Percentiles rank a stretch among this genome's conserved stretches.
Evolutionary conservation across 2,113 vertebrate species (phyloP).

Genomic region (Gnathonemus longibarbis): DNA sequence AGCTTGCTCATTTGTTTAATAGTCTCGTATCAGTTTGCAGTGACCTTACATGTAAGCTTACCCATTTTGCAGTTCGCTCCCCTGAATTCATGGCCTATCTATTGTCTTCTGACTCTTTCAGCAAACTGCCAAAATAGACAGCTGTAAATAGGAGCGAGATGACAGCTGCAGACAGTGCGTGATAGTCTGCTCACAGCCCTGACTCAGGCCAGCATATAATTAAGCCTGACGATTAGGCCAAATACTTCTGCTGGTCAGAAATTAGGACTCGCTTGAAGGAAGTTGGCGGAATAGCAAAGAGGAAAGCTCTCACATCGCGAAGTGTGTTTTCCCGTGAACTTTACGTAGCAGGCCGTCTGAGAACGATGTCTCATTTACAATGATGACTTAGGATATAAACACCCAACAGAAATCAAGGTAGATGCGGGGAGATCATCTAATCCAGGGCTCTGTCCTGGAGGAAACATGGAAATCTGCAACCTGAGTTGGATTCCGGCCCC

Average conservation of each 20-base stretch:
- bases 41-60: constrained; percentile 51
- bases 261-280: background rate
- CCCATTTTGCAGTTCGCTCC: constrained; percentile 29
- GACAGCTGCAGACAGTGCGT: constrained; percentile 82
- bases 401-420: background rate
- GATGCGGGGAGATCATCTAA: background rate
- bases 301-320: background rate
- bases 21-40: constrained; percentile 31
- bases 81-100: constrained; percentile 47
- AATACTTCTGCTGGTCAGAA: background rate
- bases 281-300: background rate
- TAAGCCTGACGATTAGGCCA: background rate
- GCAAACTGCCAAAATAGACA: constrained; percentile 58
- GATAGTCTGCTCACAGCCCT: constrained; percentile 74
- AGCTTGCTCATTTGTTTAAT: constrained; percentile 41
- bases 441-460: background rate
- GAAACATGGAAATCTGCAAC: background rate
- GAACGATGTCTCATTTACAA: background rate
- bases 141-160: constrained; percentile 66
- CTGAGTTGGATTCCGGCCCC: background rate
- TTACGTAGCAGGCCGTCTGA: background rate
- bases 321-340: background rate
- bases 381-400: background rate
- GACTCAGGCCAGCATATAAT: constrained; percentile 63
- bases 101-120: constrained; percentile 57